Evolutionary conservation across 30 jellyfish, hydroid and myxozoan species (phyloP), one percentile per base, ranked within the genome.

Genomic region (Turritopsis rubra): DNA sequence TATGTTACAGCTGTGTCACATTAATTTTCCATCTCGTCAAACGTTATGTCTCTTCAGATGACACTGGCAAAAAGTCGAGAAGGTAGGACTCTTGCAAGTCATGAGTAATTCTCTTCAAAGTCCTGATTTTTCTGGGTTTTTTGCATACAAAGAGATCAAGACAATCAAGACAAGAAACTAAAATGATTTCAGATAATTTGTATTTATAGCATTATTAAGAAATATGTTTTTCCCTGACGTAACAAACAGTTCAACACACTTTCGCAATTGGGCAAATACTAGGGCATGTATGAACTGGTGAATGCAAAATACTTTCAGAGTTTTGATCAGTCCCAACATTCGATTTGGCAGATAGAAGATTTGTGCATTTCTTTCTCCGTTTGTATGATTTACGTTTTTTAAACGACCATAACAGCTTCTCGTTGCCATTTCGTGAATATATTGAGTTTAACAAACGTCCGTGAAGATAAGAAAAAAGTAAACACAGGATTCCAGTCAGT

Each of bases 391-490:
- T 68, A 0, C 77, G 28, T 23, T 68, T 68, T 19, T 68, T 23
- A 68, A 68, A 68, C 9, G 77, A 68, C 77, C 77, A 68, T 1
- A 68, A 19, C 30, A 68, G 17, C 0, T 68, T 68, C 21, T 68
- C 30, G 30, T 68, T 68, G 19, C 23, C 77, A 27, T 27, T 19
- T 7, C 30, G 28, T 8, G 28, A 68, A 68, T 68, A 68, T 7
- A 23, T 23, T 9, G 31, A n/a, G 16, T 68, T 68, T 9, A 68
- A 19, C 9, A 68, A 27, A 27, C 30, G 28, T 27, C 77, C 77
- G 28, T 27, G 77, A 23, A 68, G 31, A 27, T 68, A 68, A 8
- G 77, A 68, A 68, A 68, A n/a, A 68, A 68, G 31, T n/a, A 68
- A 27, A 68, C 77, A 68, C 9, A 23, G 9, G 21, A 68, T 68